A percentile compares a stretch with the other conserved stretches of the same genome.
Conservation (phyloP, 2,888 invertebrate genomes). For the Andrena bucephala region DNA sequence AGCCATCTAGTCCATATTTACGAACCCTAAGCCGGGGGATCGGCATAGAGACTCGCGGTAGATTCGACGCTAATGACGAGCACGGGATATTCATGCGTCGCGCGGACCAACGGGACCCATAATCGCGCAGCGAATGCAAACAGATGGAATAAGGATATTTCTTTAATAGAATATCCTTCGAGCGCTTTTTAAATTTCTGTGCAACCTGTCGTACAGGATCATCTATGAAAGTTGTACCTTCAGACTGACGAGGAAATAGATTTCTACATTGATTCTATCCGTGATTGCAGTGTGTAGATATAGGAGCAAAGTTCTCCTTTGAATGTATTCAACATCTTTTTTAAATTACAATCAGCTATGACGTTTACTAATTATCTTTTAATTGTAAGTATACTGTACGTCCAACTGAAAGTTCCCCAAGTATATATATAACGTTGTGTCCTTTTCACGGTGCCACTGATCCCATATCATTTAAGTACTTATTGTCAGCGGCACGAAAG, state of each 20-base stretch:
- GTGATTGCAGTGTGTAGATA: no score
- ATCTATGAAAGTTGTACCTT: no score
- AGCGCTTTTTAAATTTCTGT: no score
- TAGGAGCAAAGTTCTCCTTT: no score
- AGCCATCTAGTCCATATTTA: conserved; percentile 52
- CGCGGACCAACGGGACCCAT: conserved; percentile 11
- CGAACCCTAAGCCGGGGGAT: conserved; percentile 36
- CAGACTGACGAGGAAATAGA: no score
- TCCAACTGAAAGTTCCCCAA: background rate
- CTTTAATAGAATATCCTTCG: no score
- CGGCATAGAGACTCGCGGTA: conserved; percentile 23
- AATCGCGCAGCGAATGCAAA: background rate
- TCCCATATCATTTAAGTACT: conserved; percentile 39
- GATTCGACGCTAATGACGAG: conserved; percentile 55
- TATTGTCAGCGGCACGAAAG: conserved; percentile 38
- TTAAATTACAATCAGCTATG: no score
- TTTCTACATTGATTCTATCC: no score
- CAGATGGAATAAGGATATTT: background rate
- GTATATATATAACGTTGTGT: background rate
- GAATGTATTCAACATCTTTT: no score
- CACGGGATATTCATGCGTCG: conserved; percentile 31
- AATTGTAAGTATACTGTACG: no score
- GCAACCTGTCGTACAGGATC: no score
- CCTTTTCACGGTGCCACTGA: background rate
- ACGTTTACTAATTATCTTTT: no score